Percentiles rank a stretch among this genome's conserved stretches.
Conservation (phyloP, 2,797 vertebrate species). For the Emys orbicularis region DNA sequence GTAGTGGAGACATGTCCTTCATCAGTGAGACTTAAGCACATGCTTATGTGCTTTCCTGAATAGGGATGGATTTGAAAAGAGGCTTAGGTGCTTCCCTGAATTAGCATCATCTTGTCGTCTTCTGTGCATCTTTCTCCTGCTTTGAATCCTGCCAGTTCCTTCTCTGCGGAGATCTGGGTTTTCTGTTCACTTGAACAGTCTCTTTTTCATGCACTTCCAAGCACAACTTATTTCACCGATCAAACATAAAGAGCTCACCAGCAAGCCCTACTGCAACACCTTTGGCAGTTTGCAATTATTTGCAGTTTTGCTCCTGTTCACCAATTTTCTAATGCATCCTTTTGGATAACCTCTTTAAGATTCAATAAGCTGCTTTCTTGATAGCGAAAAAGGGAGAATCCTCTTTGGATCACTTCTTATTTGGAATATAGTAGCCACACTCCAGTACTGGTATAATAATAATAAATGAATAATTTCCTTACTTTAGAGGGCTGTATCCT, state of each 20-base stretch:
- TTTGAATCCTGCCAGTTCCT: not conserved
- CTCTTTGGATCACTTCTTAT: not conserved
- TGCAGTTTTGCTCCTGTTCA: not conserved
- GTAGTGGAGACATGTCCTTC: too few species aligned
- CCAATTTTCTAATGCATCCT: not conserved
- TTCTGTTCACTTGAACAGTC: not conserved
- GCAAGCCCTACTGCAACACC: not conserved
- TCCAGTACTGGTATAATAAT: not conserved
- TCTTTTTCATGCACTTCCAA: not conserved
- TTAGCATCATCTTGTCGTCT: not conserved
- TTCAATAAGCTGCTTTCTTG: not conserved
- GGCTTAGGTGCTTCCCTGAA: not conserved
- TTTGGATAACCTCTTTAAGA: not conserved
- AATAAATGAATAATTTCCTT: not conserved
- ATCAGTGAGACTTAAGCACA: not conserved
- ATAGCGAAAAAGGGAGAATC: not conserved
- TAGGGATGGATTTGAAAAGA: not conserved
- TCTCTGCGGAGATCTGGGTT: not conserved
- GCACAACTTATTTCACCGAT: not conserved
- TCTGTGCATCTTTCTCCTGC: not conserved
- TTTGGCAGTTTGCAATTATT: not conserved
- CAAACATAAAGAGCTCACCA: not conserved
- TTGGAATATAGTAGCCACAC: not conserved
- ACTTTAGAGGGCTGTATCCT: not conserved
- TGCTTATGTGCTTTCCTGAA: not conserved